These are phyloP conservation scores for Chrysemys picta DNA, from an alignment of 2,113 vertebrate genomes.

Conservation along the genomic window DNA sequence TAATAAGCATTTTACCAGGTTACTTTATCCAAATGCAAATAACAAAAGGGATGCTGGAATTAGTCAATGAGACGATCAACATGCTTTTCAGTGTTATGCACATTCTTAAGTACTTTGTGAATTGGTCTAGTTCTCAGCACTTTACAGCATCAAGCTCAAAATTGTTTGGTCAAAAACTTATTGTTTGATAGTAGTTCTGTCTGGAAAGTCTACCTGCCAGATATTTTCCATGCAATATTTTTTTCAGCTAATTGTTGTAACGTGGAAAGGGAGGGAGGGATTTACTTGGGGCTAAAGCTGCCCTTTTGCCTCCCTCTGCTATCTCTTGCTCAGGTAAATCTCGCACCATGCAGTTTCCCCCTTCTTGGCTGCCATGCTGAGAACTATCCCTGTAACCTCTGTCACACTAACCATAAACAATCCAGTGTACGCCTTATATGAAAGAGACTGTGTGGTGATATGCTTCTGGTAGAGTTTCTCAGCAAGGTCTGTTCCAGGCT, in stretches of 20 bases:
- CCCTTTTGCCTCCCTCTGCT: not conserved
- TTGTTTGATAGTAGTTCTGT: not conserved
- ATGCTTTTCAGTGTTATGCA: not conserved
- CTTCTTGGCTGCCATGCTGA: not conserved
- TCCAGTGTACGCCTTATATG: not conserved
- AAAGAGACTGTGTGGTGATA: not conserved
- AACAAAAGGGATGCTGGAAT: not conserved
- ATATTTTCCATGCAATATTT: not conserved
- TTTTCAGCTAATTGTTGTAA: not conserved
- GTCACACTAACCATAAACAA: not conserved
- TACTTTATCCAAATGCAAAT: not conserved
- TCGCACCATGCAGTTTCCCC: not conserved
- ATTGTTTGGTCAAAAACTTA: not conserved
- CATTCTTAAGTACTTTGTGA: not conserved
- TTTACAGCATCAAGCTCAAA: not conserved
- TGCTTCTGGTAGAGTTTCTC: not conserved
- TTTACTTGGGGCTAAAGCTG: not conserved
- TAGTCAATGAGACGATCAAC: not conserved
- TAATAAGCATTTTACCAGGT: not conserved
- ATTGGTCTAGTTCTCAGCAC: not conserved
- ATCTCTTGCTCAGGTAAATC: not conserved
- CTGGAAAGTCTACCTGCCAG: not conserved
- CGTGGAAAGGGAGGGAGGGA: not conserved
- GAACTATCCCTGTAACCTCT: not conserved
- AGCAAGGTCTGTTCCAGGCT: not conserved